phyloP scores from a whole-genome alignment of 2,888 invertebrate genomes.

The Scaptomyza caliginosa region DNA sequence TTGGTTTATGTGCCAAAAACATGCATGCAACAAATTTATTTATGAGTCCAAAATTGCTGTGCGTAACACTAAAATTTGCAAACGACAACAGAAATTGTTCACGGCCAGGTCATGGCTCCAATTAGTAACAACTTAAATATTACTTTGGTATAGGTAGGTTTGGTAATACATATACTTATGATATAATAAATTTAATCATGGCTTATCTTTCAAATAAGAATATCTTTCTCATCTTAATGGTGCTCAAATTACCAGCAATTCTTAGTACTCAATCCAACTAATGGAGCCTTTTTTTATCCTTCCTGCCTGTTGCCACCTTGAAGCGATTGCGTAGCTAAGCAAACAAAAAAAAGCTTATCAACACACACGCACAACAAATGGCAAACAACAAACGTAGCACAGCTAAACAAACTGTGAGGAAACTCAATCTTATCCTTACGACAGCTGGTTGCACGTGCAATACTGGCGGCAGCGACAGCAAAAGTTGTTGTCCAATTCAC shows the following conservation, averaged over 20 bases:
- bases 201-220: no score
- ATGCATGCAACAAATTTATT: constrained; percentile 21
- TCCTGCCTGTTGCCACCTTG: neutral
- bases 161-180: neutral
- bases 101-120: neutral
- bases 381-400: neutral
- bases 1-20: constrained; percentile 12
- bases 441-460: constrained; percentile 40
- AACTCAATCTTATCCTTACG: constrained; percentile 20
- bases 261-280: neutral
- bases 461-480: constrained; percentile 19
- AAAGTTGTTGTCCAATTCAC: constrained; percentile 17
- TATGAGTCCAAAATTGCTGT: constrained; percentile 6
- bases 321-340: constrained; percentile 2
- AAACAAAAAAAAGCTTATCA: constrained; percentile 18
- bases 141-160: neutral
- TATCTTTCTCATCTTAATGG: neutral
- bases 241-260: neutral
- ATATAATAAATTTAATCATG: no score
- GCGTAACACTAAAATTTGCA: neutral
- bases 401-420: neutral
- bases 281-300: neutral
- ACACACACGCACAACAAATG: neutral
- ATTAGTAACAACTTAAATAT: neutral
- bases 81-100: neutral